Base-by-base conservation (phyloP, 2,888 invertebrate genomes). In the Andrena praecox region DNA sequence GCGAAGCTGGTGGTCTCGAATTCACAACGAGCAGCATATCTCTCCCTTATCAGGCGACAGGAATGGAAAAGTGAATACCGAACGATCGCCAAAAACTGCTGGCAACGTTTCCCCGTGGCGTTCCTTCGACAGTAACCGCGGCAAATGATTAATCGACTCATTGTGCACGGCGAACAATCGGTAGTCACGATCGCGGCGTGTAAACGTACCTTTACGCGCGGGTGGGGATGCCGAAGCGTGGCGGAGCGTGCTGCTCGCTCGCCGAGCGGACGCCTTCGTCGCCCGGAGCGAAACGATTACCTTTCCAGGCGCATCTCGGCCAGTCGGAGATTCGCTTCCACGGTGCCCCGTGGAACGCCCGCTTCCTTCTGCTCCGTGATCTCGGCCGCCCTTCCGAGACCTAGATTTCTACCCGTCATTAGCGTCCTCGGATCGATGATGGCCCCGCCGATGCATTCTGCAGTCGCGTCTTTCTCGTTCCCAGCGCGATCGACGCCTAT, bases 191-290 rank as follows among this genome's bases (percentile, higher is more conserved):
- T 82, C 77, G 82, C 64, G 76, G 71, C 76, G 82, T 81, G 82
- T 76, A 81, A 81, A 82, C 71, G 81, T 72, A 71, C 20, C 76
- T 76, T 71, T 56, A 80, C 68, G 66, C 12, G 82, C 70, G 83
- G 80, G 91, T 88, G 91, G 92, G 91, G 89, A 89, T 89, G 85
- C 77, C 87, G 92, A 89, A 91, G 92, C 92, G 92, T 92, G 91
- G 92, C 90, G 86, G 89, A 90, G 89, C 91, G 91, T 90, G 91
- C 86, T 91, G 91, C 89, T 88, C 89, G 80, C 89, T 89, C 85
- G 87, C 83, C 80, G 82, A 89, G 86, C 89, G 89, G 89, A 90
- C 85, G 89, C 85, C 88, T 85, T 87, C 87, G 85, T 83, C 89
- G 90, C 92, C 92, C 82, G 84, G 87, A 88, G 92, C 91, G 68